Percentiles rank a stretch among this genome's conserved stretches.
Evolutionary conservation across 1,140 invertebrate genomes (phyloP).

Genomic region (Heterodera carotae): DNA sequence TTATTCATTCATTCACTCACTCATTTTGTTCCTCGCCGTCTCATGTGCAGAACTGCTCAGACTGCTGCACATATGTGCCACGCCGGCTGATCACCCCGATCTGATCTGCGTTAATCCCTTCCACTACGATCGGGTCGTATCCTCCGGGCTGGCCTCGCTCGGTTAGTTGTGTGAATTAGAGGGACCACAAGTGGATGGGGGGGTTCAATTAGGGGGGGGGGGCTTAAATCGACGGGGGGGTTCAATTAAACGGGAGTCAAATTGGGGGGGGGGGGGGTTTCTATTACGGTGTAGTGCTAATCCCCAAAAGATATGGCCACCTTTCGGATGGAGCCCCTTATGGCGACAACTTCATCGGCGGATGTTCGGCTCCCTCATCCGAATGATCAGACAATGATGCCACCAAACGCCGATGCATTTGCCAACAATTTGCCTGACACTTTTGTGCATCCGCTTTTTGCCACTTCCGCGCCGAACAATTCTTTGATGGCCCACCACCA

Average conservation of each 20-base stretch:
- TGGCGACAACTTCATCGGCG: neutral
- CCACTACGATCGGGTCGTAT: conserved; percentile 98
- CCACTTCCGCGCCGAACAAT: neutral
- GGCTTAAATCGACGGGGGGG: too few species aligned
- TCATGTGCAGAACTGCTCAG: conserved; percentile 87
- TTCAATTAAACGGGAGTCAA: too few species aligned
- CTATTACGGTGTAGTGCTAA: too few species aligned
- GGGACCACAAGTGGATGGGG: too few species aligned
- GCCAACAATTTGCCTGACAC: neutral
- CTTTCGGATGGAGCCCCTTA: conserved; percentile 44
- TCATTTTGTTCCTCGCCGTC: too few species aligned
- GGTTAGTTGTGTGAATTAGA: too few species aligned
- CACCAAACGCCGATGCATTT: neutral
- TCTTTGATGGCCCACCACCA: neutral
- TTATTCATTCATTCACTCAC: too few species aligned
- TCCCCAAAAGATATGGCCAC: conserved; percentile 31
- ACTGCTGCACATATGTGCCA: conserved; percentile 79
- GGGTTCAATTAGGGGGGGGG: too few species aligned
- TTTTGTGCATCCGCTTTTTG: neutral
- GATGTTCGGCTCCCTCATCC: neutral
- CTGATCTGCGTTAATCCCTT: conserved; percentile 98
- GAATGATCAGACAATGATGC: too few species aligned
- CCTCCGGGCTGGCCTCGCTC: conserved; percentile 79
- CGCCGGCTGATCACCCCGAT: conserved; percentile 68
- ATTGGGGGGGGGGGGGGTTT: too few species aligned